Base-by-base conservation (phyloP, 2,888 invertebrate genomes). In the Sarcophaga caerulescens region DNA sequence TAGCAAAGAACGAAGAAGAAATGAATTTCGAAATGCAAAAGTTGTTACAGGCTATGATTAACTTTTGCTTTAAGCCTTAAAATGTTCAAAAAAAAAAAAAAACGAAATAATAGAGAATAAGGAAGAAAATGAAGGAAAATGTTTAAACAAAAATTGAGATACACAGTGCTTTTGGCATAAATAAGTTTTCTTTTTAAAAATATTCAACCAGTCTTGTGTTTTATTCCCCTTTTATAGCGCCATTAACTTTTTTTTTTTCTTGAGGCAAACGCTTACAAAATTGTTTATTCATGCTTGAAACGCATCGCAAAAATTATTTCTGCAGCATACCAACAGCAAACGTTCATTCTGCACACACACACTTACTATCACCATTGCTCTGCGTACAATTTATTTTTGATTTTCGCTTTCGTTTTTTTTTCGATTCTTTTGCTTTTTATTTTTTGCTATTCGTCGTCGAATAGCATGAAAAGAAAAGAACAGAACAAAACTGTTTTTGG, bases 281-380 rank as follows among this genome's bases (percentile, higher is more conserved):
- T 78, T 85, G 57, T 70, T 74, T 66, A 75, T 75, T 81, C 81
- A 85, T 70, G 74, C 63, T 81, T 45, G 63, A 70, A 74, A 60
- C 35, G 75, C 69, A 73, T 59, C 17, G 35, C 25, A 25, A 63
- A 73, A 23, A 63, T 71, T 71, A 71, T 77, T 77, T 62, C 11
- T 81, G 75, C 75, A 57, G 21, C 35, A 45, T 12, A 35, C 2
- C 2, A 35, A 10, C 35, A 35, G 6, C 45, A 12, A 3, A 10
- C 3, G n/a, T 59, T 73, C 21, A 14, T 45, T 21, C 44, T 25
- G 4, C 25, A 25, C 0, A 75, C 19, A 5, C 8, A 21, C 62
- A 17, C 47, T 25, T 14, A 10, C 35, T 35, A 10, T 8, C 35
- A 35, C 10, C 35, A 35, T 10, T 60, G n/a, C 47, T 25, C 6